These are phyloP conservation scores for Archips crataeganus DNA, from an alignment of 2,888 invertebrate genomes.

Conservation along the genomic window DNA sequence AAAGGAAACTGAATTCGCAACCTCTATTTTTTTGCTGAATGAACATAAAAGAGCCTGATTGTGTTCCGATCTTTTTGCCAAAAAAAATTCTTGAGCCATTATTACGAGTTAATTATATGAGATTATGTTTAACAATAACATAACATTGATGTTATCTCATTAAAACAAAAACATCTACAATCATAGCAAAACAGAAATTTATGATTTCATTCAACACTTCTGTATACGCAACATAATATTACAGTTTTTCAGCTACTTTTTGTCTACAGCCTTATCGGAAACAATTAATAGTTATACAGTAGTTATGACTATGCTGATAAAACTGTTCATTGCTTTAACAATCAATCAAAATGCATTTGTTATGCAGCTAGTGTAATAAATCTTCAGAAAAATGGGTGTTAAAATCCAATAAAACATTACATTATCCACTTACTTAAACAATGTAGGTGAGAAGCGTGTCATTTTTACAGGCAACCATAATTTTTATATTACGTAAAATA, in stretches of 20 bases:
- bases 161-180: too few species aligned
- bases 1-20: too few species aligned
- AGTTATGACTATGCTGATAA: slow-evolving; percentile 13
- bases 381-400: neutral
- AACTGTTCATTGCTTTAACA: slow-evolving; percentile 33
- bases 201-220: neutral
- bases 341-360: slow-evolving; percentile 40
- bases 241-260: neutral
- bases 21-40: too few species aligned
- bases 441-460: too few species aligned
- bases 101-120: neutral
- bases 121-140: neutral
- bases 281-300: slow-evolving; percentile 29
- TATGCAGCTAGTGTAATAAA: slow-evolving; percentile 6
- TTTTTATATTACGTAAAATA: too few species aligned
- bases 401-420: neutral
- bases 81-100: neutral
- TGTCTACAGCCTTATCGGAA: slow-evolving; percentile 20
- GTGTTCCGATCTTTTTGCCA: too few species aligned
- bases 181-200: neutral
- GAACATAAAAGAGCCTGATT: too few species aligned
- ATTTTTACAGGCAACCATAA: too few species aligned
- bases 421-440: neutral
- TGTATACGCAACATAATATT: neutral
- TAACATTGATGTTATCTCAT: neutral